A percentile compares a stretch with the other conserved stretches of the same genome.
phyloP scores from a whole-genome alignment of 2,797 vertebrate species.

The Myotis daubentonii region DNA sequence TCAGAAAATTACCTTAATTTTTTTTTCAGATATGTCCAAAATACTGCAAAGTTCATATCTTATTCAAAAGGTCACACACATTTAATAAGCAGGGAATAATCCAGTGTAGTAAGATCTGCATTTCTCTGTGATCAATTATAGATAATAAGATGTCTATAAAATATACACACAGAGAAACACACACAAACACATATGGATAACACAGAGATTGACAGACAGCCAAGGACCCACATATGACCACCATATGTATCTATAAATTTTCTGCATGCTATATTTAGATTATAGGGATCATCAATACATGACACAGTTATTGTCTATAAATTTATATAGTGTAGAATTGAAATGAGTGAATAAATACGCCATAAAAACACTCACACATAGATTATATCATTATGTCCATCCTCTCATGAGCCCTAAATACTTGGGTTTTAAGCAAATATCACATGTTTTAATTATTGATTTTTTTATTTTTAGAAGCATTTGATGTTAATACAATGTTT shows the following conservation, averaged over 20 bases:
- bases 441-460: not conserved
- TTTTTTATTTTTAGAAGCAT: not conserved
- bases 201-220: not conserved
- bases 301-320: not conserved
- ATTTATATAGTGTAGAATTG: not conserved
- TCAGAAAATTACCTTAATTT: slow-evolving; percentile 90
- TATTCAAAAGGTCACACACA: slow-evolving; percentile 49
- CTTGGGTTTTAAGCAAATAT: not conserved
- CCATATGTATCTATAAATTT: not conserved
- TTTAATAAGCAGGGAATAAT: not conserved
- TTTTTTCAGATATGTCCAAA: slow-evolving; percentile 84
- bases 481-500: not conserved
- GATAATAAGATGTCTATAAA: not conserved
- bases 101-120: not conserved
- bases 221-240: not conserved
- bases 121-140: not conserved
- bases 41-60: slow-evolving; percentile 87
- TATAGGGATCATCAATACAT: not conserved
- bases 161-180: not conserved
- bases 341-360: not conserved
- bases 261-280: not conserved
- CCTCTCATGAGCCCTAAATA: not conserved
- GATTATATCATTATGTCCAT: not conserved
- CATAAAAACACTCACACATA: not conserved
- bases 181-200: not conserved